phyloP scores from a whole-genome alignment of 1,140 invertebrate species.

The Drosophila subobscura region DNA sequence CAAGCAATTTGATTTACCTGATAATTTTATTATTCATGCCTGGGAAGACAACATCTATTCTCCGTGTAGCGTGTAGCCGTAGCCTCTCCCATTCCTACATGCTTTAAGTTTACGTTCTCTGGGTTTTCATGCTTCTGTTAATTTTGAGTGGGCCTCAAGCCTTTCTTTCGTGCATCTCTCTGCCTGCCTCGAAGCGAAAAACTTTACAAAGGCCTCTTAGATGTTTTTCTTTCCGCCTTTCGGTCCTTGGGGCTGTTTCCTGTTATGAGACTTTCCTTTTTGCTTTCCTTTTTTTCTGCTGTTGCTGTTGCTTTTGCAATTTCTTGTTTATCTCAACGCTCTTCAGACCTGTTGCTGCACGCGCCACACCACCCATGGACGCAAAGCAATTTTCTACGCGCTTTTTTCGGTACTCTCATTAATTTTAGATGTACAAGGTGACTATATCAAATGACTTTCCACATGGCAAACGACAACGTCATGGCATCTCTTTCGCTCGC shows the following conservation, averaged over 20 bases:
- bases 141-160: slow-evolving; percentile 35
- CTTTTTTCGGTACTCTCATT: slow-evolving; percentile 38
- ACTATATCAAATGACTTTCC: slow-evolving; percentile 46
- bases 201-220: slow-evolving; percentile 17
- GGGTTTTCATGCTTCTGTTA: slow-evolving; percentile 24
- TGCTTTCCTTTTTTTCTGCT: background rate
- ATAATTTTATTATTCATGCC: slow-evolving; percentile 26
- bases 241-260: slow-evolving; percentile 18
- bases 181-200: background rate
- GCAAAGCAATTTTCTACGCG: slow-evolving; percentile 37
- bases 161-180: slow-evolving; percentile 1
- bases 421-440: slow-evolving; percentile 41
- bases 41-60: slow-evolving; percentile 10
- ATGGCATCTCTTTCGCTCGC: background rate
- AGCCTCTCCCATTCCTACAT: too few relatives aligned
- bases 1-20: slow-evolving; percentile 56
- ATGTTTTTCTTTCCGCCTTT: slow-evolving; percentile 19
- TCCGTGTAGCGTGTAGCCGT: too few relatives aligned
- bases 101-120: slow-evolving; percentile 21
- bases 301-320: too few relatives aligned
- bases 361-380: slow-evolving; percentile 6
- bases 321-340: too few relatives aligned
- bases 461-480: slow-evolving; percentile 17
- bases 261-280: slow-evolving; percentile 10
- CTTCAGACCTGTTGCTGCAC: slow-evolving; percentile 27